These are phyloP conservation scores for Fabriciana adippe DNA, from an alignment of 2,888 invertebrate genomes.

Conservation along the genomic window DNA sequence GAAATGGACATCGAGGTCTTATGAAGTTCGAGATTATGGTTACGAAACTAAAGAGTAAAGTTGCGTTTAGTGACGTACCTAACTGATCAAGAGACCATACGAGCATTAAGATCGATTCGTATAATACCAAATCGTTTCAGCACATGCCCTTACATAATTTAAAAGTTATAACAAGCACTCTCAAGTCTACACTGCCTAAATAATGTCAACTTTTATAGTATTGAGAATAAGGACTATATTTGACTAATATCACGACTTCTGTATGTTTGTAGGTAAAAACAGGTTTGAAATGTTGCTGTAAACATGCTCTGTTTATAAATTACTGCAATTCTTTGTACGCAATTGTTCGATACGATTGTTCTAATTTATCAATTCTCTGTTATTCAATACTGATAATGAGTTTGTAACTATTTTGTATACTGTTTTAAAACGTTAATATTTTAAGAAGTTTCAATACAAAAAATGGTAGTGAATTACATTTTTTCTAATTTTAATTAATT, in stretches of 20 bases:
- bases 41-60: conserved; percentile 16
- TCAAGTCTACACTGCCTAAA: not conserved
- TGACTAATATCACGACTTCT: too few species aligned
- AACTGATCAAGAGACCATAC: conserved; percentile 4
- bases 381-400: conserved; percentile 48
- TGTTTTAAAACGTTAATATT: too few species aligned
- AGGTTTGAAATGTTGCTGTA: conserved; percentile 53
- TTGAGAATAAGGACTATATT: conserved; percentile 20
- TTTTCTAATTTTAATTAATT: too few species aligned
- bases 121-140: conserved; percentile 25
- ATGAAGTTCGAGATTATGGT: conserved; percentile 13
- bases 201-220: not conserved
- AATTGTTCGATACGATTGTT: conserved; percentile 62
- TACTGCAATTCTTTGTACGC: conserved; percentile 61
- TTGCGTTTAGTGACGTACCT: conserved; percentile 24
- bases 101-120: conserved; percentile 12
- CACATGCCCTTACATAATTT: conserved; percentile 30
- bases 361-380: conserved; percentile 63
- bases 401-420: conserved; percentile 34
- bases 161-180: conserved; percentile 21
- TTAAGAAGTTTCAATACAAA: not conserved
- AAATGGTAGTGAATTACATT: not conserved
- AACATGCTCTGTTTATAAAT: conserved; percentile 74
- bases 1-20: not conserved
- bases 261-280: conserved; percentile 47